Evolutionary conservation across 2,888 invertebrate species (phyloP).

Genomic region (Plutella xylostella): DNA sequence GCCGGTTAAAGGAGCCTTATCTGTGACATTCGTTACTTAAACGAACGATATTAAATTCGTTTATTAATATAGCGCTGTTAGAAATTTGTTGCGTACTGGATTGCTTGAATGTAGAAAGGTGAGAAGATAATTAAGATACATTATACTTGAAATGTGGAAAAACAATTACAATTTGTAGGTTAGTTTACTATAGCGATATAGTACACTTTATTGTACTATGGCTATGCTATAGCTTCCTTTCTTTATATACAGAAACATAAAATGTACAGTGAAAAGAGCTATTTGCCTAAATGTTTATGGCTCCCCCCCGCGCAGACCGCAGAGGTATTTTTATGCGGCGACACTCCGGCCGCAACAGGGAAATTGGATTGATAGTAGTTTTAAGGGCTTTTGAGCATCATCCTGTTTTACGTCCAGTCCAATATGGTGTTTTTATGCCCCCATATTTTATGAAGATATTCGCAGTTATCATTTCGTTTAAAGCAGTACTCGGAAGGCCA

Average conservation of each 20-base stretch:
- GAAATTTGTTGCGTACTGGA: neutral
- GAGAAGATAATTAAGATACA: too few relatives aligned
- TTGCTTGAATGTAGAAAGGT: too few relatives aligned
- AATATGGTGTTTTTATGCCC: conserved; percentile 50
- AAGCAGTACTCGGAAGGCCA: neutral
- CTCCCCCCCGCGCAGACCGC: too few relatives aligned
- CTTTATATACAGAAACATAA: too few relatives aligned
- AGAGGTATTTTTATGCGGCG: conserved; percentile 61
- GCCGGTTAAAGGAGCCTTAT: conserved; percentile 50
- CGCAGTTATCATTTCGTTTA: conserved; percentile 24
- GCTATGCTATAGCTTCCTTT: too few relatives aligned
- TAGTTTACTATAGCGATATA: too few relatives aligned
- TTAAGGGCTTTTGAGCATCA: conserved; percentile 60
- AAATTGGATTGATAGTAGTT: conserved; percentile 67
- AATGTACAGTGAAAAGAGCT: too few relatives aligned
- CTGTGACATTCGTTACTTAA: conserved; percentile 39
- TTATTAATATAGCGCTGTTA: conserved; percentile 20
- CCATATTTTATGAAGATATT: conserved; percentile 41
- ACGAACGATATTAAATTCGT: conserved; percentile 46
- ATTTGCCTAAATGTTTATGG: too few relatives aligned
- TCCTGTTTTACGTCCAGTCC: conserved; percentile 50
- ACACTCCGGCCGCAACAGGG: conserved; percentile 60
- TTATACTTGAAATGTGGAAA: too few relatives aligned
- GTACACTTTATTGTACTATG: too few relatives aligned
- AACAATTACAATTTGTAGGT: too few relatives aligned